phyloP scores from a whole-genome alignment of 2,113 vertebrate species.

The Nannospalax galili region DNA sequence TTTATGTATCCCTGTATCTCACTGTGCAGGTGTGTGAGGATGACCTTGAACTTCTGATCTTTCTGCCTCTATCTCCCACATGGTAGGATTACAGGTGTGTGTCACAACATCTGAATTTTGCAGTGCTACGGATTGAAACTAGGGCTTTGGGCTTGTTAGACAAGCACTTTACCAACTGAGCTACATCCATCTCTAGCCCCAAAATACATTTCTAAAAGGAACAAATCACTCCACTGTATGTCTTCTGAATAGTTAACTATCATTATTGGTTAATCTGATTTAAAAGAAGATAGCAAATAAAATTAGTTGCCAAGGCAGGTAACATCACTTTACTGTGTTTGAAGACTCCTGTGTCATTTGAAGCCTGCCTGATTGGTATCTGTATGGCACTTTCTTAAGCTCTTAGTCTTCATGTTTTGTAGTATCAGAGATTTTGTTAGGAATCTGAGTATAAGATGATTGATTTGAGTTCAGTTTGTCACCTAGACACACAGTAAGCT shows the following conservation, averaged over 20 bases:
- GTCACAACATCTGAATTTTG: background rate
- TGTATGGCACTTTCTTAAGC: background rate
- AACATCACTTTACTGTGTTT: background rate
- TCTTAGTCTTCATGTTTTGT: background rate
- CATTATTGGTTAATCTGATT: conserved; percentile 28
- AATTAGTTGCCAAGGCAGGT: background rate
- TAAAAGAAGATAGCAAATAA: background rate
- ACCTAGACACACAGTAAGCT: background rate
- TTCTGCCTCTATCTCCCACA: background rate
- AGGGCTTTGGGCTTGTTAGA: background rate
- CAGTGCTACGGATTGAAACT: background rate
- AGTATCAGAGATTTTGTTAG: background rate
- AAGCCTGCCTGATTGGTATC: background rate
- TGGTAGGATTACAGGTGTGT: background rate
- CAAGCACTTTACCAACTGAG: background rate
- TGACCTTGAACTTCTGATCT: background rate
- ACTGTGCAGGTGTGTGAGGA: background rate
- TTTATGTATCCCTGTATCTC: background rate
- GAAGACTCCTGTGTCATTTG: background rate
- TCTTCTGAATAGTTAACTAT: conserved; percentile 32
- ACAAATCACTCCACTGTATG: background rate
- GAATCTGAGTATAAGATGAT: background rate
- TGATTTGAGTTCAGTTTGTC: background rate
- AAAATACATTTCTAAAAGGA: background rate
- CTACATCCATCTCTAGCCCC: background rate